Evolutionary conservation across 1,140 invertebrate genomes (phyloP).

Genomic region (Parapsyche elsis): DNA sequence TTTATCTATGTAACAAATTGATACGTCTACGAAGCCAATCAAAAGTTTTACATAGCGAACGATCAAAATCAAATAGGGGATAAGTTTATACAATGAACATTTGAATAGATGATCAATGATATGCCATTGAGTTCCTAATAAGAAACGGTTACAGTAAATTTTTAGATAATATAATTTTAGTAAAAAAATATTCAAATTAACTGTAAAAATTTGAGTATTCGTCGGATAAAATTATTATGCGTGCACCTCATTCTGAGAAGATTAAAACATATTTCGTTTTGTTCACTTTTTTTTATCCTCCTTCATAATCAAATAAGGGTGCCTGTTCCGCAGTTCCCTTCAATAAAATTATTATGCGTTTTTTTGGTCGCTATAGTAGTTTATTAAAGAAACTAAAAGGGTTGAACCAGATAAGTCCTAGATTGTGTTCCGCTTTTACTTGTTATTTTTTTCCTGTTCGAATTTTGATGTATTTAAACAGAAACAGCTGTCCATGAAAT

Average conservation of each 20-base stretch:
- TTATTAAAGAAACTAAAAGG: slow-evolving; percentile 54
- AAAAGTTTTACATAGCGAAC: too few species aligned
- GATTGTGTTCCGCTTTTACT: slow-evolving; percentile 28
- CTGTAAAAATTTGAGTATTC: background rate
- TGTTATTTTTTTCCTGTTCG: slow-evolving; percentile 1
- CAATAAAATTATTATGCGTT: slow-evolving; percentile 47
- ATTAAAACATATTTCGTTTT: slow-evolving; percentile 35
- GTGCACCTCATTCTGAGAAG: slow-evolving; percentile 25
- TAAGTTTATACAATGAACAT: too few species aligned
- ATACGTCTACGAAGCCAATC: too few species aligned
- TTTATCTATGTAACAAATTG: too few species aligned
- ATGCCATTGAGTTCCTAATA: too few species aligned
- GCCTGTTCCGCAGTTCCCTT: slow-evolving; percentile 36
- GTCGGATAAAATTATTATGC: slow-evolving; percentile 45
- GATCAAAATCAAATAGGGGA: too few species aligned
- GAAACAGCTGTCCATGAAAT: slow-evolving; percentile 32
- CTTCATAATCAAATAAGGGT: slow-evolving; percentile 55
- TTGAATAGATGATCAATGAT: too few species aligned
- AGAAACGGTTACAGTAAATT: too few species aligned
- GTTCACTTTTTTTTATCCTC: slow-evolving; percentile 40
- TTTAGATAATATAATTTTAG: too few species aligned
- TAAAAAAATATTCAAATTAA: too few species aligned
- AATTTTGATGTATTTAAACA: slow-evolving; percentile 6
- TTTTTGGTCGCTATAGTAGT: slow-evolving; percentile 16
- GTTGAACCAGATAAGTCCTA: slow-evolving; percentile 50